These are phyloP conservation scores for Discoglossus pictus DNA, from an alignment of 2,797 vertebrate genomes.

Conservation along the genomic window DNA sequence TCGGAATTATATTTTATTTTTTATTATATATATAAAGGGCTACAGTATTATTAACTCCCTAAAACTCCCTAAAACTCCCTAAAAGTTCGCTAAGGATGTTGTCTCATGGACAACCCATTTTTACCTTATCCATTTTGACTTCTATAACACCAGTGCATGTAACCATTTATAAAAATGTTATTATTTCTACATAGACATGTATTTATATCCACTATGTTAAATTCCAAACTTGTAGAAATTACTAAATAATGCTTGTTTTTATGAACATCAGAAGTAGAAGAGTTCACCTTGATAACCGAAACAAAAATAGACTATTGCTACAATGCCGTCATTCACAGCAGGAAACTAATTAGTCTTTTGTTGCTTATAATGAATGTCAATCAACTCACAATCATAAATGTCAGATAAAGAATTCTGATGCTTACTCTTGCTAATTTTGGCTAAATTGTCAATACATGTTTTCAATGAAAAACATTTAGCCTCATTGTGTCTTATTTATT, in stretches of 20 bases:
- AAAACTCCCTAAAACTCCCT: too few species aligned
- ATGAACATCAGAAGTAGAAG: slow-evolving; percentile 24
- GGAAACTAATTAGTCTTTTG: slow-evolving; percentile 51
- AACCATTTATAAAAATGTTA: too few species aligned
- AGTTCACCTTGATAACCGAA: slow-evolving; percentile 48
- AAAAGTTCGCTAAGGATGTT: too few species aligned
- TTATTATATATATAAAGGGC: too few species aligned
- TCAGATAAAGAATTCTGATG: slow-evolving; percentile 43
- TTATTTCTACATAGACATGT: too few species aligned
- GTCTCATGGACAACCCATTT: too few species aligned
- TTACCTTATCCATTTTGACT: too few species aligned
- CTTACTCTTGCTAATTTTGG: slow-evolving; percentile 38
- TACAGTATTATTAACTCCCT: too few species aligned
- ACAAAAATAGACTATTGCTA: slow-evolving; percentile 31
- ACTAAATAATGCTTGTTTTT: slow-evolving; percentile 24
- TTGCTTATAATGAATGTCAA: slow-evolving; percentile 48
- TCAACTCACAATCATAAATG: slow-evolving; percentile 37
- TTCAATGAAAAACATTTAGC: slow-evolving; percentile 29
- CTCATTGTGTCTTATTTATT: too few species aligned
- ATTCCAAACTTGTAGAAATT: slow-evolving; percentile 41
- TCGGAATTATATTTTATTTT: too few species aligned
- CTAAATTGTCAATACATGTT: slow-evolving; percentile 40
- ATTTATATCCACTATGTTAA: too few species aligned
- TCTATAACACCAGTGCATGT: too few species aligned
- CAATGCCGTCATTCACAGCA: slow-evolving; percentile 23